A percentile compares a stretch with the other conserved stretches of the same genome.
Conservation (phyloP, 2,797 vertebrate species). For the Typhlichthys subterraneus region DNA sequence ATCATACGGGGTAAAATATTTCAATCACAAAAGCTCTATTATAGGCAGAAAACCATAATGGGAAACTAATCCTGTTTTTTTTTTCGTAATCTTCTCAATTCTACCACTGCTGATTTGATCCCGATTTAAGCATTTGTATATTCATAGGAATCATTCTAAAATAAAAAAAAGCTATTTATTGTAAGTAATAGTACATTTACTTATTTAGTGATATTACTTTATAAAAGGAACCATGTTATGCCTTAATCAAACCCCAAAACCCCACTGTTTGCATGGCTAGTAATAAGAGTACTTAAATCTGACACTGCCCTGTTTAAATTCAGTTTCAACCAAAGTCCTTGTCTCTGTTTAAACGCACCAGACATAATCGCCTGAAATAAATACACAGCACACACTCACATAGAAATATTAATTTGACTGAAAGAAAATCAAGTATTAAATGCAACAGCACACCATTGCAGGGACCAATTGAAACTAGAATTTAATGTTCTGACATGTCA, state of each 20-base stretch:
- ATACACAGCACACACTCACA: too few relatives aligned
- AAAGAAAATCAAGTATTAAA: too few relatives aligned
- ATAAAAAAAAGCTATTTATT: conserved; percentile 47
- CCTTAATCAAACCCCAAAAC: conserved; percentile 15
- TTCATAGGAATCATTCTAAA: conserved; percentile 44
- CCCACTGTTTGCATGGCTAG: neutral
- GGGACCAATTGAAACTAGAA: too few relatives aligned
- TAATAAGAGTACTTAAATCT: too few relatives aligned
- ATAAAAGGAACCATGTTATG: conserved; percentile 8
- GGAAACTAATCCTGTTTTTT: conserved; percentile 57
- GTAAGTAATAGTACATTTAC: conserved; percentile 45
- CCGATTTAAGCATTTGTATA: conserved; percentile 19
- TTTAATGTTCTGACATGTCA: too few relatives aligned
- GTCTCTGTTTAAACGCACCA: too few relatives aligned
- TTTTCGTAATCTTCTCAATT: conserved; percentile 60
- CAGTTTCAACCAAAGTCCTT: too few relatives aligned
- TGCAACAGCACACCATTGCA: too few relatives aligned
- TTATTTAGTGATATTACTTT: conserved; percentile 32
- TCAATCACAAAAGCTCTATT: conserved; percentile 55
- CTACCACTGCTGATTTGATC: conserved; percentile 49
- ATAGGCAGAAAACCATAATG: conserved; percentile 36
- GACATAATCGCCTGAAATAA: too few relatives aligned
- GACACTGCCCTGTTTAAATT: too few relatives aligned
- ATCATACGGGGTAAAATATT: conserved; percentile 32
- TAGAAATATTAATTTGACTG: too few relatives aligned